Conservation (phyloP, 1,140 invertebrate species). For the Acromyrmex charruanus region DNA sequence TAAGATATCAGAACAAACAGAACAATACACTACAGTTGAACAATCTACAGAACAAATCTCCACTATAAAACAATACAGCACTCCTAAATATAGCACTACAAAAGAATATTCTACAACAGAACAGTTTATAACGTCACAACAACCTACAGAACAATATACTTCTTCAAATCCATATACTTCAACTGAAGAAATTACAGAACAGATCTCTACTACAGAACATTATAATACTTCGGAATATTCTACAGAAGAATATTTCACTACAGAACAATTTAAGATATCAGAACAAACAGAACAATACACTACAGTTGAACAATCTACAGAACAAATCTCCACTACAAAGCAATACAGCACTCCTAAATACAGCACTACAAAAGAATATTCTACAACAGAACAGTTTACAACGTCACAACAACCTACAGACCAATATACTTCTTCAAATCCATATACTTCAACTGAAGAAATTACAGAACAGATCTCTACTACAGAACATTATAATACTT, state of each 20-base stretch:
- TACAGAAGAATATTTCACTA: constrained; percentile 1
- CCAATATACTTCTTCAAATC: no score
- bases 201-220: constrained; percentile 6
- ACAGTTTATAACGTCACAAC: not conserved
- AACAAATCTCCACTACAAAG: constrained; percentile 21
- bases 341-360: not conserved
- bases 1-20: constrained; percentile 13
- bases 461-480: no score
- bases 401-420: not conserved
- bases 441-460: no score
- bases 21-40: not conserved
- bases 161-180: not conserved
- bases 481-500: no score
- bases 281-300: constrained; percentile 16
- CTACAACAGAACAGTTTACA: constrained; percentile 28
- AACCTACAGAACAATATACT: not conserved
- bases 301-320: constrained; percentile 1
- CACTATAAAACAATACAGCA: not conserved
- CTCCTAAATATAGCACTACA: not conserved
- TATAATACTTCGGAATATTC: not conserved
- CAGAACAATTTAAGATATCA: constrained; percentile 12
- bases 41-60: constrained; percentile 21
- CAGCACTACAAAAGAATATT: not conserved
- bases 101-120: constrained; percentile 24
- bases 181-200: not conserved